Base-by-base conservation (phyloP, 2,888 invertebrate genomes). In the Limenitis camilla region DNA sequence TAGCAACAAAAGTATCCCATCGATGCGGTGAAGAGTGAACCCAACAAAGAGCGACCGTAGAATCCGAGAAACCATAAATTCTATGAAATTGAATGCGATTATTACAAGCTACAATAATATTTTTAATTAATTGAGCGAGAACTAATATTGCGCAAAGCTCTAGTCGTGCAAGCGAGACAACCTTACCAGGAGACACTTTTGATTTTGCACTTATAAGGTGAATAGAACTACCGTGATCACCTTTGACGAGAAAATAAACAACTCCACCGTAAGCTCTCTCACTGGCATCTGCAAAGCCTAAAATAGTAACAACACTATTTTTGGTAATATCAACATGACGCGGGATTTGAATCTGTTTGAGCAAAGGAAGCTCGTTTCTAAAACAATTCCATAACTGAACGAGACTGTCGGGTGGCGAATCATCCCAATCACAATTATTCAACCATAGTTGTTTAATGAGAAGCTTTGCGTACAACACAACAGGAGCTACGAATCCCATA, bases 391-490 rank as follows among this genome's bases (percentile, higher is more conserved):
- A 61, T 4, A 1, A 2, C 0, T 9, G 5, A 6, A 32, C 19
- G 11, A 58, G 52, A 10, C 32, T 4, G 3, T n/a, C 19, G 6
- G 58, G 50, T 0, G 56, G 55, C 2, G 7, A 7, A 1, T 55
- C 50, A 31, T 59, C 58, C 60, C 61, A 62, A 27, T 49, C 54
- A 0, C 42, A 27, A 1, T 56, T 40, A 0, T 4, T 2, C n/a
- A 29, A 1, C 54, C 50, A 54, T n/a, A 49, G 31, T 7, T 11
- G 31, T 33, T 48, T 42, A 5, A 58, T 47, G 5, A 58, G 8
- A 10, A 58, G 29, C 35, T 61, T 61, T 2, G 60, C 58, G 10
- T 41, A 56, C 1, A 60, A 30, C 5, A 52, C 53, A 1, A 55
- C 50, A 1, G 59, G 60, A 8, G 49, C 56, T 0, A 53, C 52